Evolutionary conservation across 2,888 invertebrate species (phyloP).

Genomic region (Monopis laevigella): DNA sequence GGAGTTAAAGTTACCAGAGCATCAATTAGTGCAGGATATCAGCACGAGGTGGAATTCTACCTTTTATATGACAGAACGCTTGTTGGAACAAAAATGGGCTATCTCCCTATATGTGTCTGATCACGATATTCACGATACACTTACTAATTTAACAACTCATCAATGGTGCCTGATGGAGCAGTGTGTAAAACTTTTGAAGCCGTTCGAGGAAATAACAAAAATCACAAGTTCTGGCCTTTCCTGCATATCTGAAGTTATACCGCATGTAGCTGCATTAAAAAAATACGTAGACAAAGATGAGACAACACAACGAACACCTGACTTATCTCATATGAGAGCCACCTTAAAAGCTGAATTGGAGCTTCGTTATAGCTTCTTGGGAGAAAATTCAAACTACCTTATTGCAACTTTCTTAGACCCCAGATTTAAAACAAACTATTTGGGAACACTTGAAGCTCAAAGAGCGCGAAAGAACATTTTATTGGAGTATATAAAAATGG

Average conservation of each 20-base stretch:
- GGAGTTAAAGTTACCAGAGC: constrained; percentile 24
- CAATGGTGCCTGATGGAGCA: constrained; percentile 7
- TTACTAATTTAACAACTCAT: constrained; percentile 1
- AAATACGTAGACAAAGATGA: constrained; percentile 7
- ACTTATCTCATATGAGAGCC: no score
- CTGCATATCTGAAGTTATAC: constrained; percentile 22
- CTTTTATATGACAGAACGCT: constrained; percentile 14
- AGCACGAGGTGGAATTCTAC: constrained; percentile 15
- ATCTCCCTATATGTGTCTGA: constrained; percentile 8
- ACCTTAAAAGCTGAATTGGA: constrained; percentile 21
- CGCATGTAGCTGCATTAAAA: constrained; percentile 18
- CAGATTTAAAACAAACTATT: constrained; percentile 18
- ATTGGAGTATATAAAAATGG: constrained; percentile 16
- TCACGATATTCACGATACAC: constrained; percentile 1
- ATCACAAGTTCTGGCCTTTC: constrained; percentile 19
- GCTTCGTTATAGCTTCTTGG: constrained; percentile 9
- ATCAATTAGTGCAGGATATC: no score
- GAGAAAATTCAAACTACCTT: constrained; percentile 18
- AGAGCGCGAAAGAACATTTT: constrained; percentile 13
- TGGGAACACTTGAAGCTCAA: constrained; percentile 11
- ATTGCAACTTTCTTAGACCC: constrained; percentile 19
- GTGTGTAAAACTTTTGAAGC: constrained; percentile 17
- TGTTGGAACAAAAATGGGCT: constrained; percentile 17
- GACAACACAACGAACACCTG: constrained; percentile 2
- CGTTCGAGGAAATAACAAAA: constrained; percentile 24